These are phyloP conservation scores for Eudasyphora cyanicolor DNA, from an alignment of 2,888 invertebrate species.

Conservation along the genomic window DNA sequence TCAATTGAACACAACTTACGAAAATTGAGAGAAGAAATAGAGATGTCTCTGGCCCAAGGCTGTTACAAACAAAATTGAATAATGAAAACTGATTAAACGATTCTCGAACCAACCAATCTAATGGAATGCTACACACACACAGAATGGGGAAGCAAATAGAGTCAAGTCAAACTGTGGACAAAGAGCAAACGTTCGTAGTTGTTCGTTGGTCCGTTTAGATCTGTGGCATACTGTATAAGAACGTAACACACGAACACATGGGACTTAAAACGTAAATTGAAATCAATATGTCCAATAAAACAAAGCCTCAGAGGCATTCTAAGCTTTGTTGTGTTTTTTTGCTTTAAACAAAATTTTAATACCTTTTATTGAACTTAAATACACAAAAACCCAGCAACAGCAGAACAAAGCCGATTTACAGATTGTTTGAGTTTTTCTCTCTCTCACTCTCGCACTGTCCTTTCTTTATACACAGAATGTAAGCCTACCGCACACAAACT, in stretches of 20 bases:
- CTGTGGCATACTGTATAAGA: background rate
- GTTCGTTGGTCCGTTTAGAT: background rate
- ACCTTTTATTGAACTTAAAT: slow-evolving; percentile 54
- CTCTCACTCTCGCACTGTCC: background rate
- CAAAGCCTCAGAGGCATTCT: background rate
- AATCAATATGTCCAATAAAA: background rate
- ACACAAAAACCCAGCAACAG: slow-evolving; percentile 39
- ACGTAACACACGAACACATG: background rate
- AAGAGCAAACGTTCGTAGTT: background rate
- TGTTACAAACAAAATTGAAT: background rate
- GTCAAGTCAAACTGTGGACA: background rate
- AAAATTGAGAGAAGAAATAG: no score
- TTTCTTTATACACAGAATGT: background rate
- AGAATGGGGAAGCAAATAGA: slow-evolving; percentile 1
- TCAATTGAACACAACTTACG: background rate
- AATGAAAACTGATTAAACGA: background rate
- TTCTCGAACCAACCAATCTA: background rate
- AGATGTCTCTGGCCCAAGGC: no score
- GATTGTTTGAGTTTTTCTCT: slow-evolving; percentile 45
- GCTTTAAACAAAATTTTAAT: slow-evolving; percentile 35
- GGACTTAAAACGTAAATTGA: background rate
- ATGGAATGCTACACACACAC: background rate
- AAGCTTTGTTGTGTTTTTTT: background rate
- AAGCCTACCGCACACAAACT: background rate
- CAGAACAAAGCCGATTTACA: slow-evolving; percentile 57